These are phyloP conservation scores for Dasypus novemcinctus DNA, from an alignment of 2,113 vertebrate species.

Conservation along the genomic window DNA sequence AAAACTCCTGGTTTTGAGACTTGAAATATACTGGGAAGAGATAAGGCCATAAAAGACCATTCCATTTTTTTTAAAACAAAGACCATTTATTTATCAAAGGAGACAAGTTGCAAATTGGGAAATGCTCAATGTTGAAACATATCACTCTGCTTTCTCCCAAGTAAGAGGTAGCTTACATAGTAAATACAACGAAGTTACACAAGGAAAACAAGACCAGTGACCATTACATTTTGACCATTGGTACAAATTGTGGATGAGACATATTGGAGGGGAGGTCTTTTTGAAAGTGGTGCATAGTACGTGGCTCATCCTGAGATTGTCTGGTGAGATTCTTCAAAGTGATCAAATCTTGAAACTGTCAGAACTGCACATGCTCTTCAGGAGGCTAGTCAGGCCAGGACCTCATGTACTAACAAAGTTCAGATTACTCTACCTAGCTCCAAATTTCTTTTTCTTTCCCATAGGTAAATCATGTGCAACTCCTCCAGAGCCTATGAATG, in stretches of 20 bases:
- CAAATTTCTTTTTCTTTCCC: not conserved
- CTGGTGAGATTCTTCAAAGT: not conserved
- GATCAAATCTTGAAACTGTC: not conserved
- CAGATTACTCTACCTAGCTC: not conserved
- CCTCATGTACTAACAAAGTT: not conserved
- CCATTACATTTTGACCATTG: not conserved
- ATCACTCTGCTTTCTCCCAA: too few relatives aligned
- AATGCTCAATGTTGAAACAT: too few relatives aligned
- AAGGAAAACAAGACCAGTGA: too few relatives aligned
- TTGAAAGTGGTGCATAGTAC: not conserved
- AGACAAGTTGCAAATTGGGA: too few relatives aligned
- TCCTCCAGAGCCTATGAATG: not conserved
- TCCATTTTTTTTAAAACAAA: not conserved
- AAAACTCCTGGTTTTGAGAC: not conserved
- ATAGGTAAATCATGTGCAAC: conserved; percentile 12
- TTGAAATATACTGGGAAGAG: not conserved
- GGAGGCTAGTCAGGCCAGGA: not conserved
- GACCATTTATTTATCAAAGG: too few relatives aligned
- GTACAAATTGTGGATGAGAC: not conserved
- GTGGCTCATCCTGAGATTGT: not conserved
- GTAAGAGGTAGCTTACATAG: too few relatives aligned
- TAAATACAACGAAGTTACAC: too few relatives aligned
- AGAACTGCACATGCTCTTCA: too few relatives aligned
- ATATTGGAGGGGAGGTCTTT: not conserved
- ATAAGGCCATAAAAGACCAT: not conserved